A percentile compares a stretch with the other conserved stretches of the same genome.
Conservation (phyloP, 2,888 invertebrate genomes). For the Autographa gamma region DNA sequence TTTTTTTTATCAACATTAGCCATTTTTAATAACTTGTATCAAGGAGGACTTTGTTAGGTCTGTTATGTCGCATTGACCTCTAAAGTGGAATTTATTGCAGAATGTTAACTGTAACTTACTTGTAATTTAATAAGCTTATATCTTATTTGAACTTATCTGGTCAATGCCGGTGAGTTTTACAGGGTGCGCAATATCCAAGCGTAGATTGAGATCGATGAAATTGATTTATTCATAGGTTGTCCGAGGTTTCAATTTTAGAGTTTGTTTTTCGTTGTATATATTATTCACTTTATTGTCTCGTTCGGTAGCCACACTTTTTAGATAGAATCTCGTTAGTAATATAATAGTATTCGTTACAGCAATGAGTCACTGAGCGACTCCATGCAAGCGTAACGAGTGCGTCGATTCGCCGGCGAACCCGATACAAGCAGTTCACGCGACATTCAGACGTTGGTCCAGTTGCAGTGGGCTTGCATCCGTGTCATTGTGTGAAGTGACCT, state of each 20-base stretch:
- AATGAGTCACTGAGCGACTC: constrained; percentile 64
- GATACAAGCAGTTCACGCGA: constrained; percentile 45
- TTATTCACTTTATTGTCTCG: neutral
- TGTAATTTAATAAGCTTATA: constrained; percentile 29
- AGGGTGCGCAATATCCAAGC: neutral
- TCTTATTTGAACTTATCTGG: constrained; percentile 14
- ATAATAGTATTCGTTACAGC: constrained; percentile 31
- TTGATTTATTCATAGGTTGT: neutral
- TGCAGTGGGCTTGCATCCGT: constrained; percentile 70
- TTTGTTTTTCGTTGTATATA: neutral
- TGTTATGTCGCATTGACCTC: constrained; percentile 43
- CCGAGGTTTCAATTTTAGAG: neutral
- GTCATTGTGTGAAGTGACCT: constrained; percentile 71
- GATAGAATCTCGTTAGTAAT: constrained; percentile 26
- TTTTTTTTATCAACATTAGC: constrained; percentile 33
- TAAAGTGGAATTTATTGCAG: constrained; percentile 27
- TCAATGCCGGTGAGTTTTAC: neutral
- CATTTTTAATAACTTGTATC: constrained; percentile 36
- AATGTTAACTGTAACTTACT: constrained; percentile 10
- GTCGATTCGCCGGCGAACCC: constrained; percentile 55
- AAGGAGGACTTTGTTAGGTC: constrained; percentile 35
- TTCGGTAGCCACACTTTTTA: constrained; percentile 14
- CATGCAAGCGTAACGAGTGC: constrained; percentile 65
- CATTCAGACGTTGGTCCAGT: constrained; percentile 56
- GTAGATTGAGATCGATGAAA: neutral